These are phyloP conservation scores for Drosophila mettleri DNA, from an alignment of 2,888 invertebrate species.

Conservation along the genomic window DNA sequence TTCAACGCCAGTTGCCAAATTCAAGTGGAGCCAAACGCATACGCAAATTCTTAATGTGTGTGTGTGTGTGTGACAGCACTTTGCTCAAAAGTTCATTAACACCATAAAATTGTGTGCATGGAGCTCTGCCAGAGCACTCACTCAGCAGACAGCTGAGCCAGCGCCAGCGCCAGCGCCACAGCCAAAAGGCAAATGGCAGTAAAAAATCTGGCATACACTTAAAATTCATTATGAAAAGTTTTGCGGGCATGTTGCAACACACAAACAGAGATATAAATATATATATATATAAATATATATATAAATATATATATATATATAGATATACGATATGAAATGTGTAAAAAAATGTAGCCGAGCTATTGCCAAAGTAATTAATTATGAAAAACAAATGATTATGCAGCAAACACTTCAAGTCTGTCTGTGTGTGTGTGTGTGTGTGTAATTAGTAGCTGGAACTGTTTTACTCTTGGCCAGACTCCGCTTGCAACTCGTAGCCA, in stretches of 20 bases:
- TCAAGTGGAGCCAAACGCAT: constrained; percentile 30
- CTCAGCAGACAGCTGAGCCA: constrained; percentile 30
- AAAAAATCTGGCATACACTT: constrained; percentile 68
- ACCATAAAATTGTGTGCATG: constrained; percentile 67
- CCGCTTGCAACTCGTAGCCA: constrained; percentile 36
- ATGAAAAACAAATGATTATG: constrained; percentile 74
- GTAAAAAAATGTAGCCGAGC: constrained; percentile 41
- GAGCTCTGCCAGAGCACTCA: constrained; percentile 60
- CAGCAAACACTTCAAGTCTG: constrained; percentile 56
- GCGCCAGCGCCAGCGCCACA: constrained; percentile 46
- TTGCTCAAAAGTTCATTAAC: constrained; percentile 74
- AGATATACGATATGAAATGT: constrained; percentile 8
- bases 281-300: constrained; percentile 6
- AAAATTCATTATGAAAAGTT: constrained; percentile 79
- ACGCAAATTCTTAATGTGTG: constrained; percentile 5
- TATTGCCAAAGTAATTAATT: constrained; percentile 74
- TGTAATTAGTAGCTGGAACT: constrained; percentile 60
- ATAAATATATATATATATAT: constrained; percentile 13
- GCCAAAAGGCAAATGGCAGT: constrained; percentile 41
- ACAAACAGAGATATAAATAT: constrained; percentile 10
- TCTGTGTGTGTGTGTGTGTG: constrained; percentile 22
- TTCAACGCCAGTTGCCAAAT: constrained; percentile 33
- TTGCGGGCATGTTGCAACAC: constrained; percentile 57
- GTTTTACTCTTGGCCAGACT: constrained; percentile 15
- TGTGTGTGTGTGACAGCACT: constrained; percentile 20